phyloP scores from a whole-genome alignment of 2,113 vertebrate genomes.

The Pomatorhinus ruficollis region DNA sequence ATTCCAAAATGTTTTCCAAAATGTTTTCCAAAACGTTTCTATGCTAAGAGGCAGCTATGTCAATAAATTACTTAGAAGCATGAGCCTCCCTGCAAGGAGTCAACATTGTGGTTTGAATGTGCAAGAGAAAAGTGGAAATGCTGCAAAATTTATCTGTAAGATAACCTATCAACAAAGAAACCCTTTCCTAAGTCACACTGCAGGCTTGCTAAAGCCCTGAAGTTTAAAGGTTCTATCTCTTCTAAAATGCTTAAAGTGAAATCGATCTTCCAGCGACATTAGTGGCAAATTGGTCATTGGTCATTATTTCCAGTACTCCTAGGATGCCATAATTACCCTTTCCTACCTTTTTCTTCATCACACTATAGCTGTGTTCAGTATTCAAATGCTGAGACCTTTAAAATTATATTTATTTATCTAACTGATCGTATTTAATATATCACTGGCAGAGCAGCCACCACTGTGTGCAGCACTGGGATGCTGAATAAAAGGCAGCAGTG shows the following conservation, averaged over 20 bases:
- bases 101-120: background rate
- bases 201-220: background rate
- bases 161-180: background rate
- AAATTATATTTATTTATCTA: background rate
- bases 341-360: background rate
- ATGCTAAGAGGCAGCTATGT: background rate
- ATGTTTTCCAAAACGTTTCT: background rate
- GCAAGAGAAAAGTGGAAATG: background rate
- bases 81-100: background rate
- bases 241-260: background rate
- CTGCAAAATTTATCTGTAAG: background rate
- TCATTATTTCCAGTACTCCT: background rate
- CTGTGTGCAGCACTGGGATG: background rate
- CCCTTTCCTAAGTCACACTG: background rate
- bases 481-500: constrained; percentile 21
- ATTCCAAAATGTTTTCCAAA: background rate
- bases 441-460: background rate
- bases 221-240: background rate
- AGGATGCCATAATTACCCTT: background rate
- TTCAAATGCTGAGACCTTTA: background rate
- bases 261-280: background rate
- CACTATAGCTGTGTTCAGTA: background rate
- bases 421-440: background rate
- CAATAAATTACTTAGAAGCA: background rate
- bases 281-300: background rate